These are phyloP conservation scores for Tetrapedia diversipes DNA, from an alignment of 2,888 invertebrate species.

Conservation along the genomic window DNA sequence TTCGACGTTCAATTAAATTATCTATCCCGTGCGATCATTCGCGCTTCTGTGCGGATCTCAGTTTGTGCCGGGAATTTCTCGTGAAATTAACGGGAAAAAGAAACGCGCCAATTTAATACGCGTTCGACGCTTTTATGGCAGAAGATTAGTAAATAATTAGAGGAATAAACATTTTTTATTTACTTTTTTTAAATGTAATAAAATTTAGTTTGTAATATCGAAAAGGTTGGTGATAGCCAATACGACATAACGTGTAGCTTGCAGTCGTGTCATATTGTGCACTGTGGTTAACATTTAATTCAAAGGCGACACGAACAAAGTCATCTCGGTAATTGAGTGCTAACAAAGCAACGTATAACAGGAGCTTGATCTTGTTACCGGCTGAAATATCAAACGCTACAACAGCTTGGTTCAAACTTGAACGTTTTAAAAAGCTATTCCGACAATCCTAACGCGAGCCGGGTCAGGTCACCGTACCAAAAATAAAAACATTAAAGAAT, in stretches of 20 bases:
- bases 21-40: neutral
- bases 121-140: no score
- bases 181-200: no score
- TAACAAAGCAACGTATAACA: neutral
- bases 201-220: neutral
- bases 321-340: neutral
- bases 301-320: neutral
- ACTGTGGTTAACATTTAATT: neutral
- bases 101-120: no score
- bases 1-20: constrained; percentile 52
- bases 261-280: neutral
- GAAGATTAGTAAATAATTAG: no score
- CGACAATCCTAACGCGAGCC: neutral
- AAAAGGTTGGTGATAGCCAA: neutral
- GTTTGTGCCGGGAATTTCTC: neutral
- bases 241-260: neutral
- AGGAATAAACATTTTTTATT: no score
- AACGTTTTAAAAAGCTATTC: neutral
- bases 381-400: no score
- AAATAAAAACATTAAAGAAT: constrained; percentile 33
- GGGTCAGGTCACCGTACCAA: neutral
- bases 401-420: neutral
- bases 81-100: constrained; percentile 13
- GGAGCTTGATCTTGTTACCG: no score
- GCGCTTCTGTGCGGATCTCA: neutral